Conservation (phyloP, 2,888 invertebrate species). For the Punctoribates punctum region DNA sequence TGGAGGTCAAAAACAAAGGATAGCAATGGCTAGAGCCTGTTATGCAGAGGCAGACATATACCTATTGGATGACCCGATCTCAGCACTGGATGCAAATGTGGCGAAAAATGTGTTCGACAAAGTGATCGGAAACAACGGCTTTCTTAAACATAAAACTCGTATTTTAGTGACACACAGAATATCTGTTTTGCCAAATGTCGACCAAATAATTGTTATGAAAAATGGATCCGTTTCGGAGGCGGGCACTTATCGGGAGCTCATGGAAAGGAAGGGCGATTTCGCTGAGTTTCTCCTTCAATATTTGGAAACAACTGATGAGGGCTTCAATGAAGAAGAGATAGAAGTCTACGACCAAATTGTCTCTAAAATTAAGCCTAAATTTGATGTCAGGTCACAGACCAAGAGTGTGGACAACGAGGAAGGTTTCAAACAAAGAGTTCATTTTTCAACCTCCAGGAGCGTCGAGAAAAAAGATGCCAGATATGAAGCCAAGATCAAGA, state of each 20-base stretch:
- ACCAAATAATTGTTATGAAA: conserved; percentile 55
- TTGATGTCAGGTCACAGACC: no score
- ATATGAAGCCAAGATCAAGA: not conserved
- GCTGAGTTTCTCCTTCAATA: conserved; percentile 58
- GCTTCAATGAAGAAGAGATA: not conserved
- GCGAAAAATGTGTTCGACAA: conserved; percentile 59
- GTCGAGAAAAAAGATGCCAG: no score
- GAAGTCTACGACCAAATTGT: conserved; percentile 28
- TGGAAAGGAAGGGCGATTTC: conserved; percentile 67
- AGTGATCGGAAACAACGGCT: conserved; percentile 57
- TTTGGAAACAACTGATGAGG: conserved; percentile 47
- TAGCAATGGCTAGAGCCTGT: conserved; percentile 56
- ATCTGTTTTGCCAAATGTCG: conserved; percentile 60
- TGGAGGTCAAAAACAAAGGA: conserved; percentile 87
- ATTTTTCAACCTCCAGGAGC: no score
- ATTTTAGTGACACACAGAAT: conserved; percentile 58
- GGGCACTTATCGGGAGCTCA: conserved; percentile 61
- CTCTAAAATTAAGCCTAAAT: conserved; percentile 10
- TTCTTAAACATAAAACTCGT: conserved; percentile 59
- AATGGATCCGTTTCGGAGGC: conserved; percentile 55
- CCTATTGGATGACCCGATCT: conserved; percentile 60
- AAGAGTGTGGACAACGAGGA: no score
- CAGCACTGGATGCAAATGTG: conserved; percentile 55
- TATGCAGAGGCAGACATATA: conserved; percentile 54
- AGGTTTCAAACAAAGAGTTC: no score